Percentiles rank a stretch among this genome's conserved stretches.
These are phyloP conservation scores for Rhinichthys klamathensis DNA, from an alignment of 2,113 vertebrate species.

Conservation along the genomic window DNA sequence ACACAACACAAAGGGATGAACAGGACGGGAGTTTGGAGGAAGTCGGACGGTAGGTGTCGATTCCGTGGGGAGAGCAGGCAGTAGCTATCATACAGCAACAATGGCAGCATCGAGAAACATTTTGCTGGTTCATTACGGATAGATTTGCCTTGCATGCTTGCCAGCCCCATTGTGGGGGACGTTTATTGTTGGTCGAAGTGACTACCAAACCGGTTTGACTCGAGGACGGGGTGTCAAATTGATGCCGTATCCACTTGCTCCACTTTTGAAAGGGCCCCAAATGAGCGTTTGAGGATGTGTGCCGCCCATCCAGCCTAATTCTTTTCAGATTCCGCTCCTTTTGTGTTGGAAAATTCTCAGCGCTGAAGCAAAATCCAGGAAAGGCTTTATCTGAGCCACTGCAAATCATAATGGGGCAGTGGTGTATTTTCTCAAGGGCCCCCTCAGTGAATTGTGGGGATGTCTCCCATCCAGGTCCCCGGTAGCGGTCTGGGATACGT, in stretches of 20 bases:
- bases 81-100: slow-evolving; percentile 39
- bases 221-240: slow-evolving; percentile 4
- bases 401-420: slow-evolving; percentile 18
- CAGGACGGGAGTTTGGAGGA: not conserved
- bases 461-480: slow-evolving; percentile 77
- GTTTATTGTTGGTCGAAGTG: slow-evolving; percentile 17
- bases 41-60: not conserved
- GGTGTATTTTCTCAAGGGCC: slow-evolving; percentile 7
- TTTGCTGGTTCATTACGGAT: not conserved
- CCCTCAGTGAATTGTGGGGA: slow-evolving; percentile 74
- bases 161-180: slow-evolving; percentile 4
- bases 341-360: slow-evolving; percentile 15
- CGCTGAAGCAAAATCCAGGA: slow-evolving; percentile 16
- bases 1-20: slow-evolving; percentile 34
- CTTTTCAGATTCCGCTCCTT: slow-evolving; percentile 10
- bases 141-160: not conserved
- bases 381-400: slow-evolving; percentile 26
- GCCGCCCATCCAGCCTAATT: slow-evolving; percentile 1
- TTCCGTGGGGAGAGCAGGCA: slow-evolving; percentile 17
- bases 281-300: slow-evolving; percentile 6
- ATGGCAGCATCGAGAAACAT: not conserved
- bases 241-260: not conserved
- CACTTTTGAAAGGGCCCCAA: not conserved
- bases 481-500: slow-evolving; percentile 78
- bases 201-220: slow-evolving; percentile 8